phyloP scores from a whole-genome alignment of 2,888 invertebrate species.

The Tenthredo notha region DNA sequence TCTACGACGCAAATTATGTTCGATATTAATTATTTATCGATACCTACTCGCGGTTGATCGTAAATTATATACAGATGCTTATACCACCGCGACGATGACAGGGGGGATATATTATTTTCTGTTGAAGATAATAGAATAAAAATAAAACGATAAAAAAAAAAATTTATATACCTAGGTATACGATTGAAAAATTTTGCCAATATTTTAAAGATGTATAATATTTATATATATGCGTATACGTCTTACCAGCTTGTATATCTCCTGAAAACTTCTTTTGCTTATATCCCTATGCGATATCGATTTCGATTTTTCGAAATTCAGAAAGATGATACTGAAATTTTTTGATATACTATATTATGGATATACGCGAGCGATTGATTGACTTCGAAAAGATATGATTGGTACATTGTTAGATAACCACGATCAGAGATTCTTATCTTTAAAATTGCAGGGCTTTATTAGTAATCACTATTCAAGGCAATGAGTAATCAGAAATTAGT shows the following conservation, averaged over 20 bases:
- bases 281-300: background rate
- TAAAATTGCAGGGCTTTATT: background rate
- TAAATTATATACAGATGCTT: background rate
- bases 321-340: background rate
- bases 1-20: background rate
- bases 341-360: background rate
- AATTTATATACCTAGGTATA: background rate
- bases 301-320: background rate
- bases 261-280: background rate
- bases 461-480: background rate
- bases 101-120: background rate
- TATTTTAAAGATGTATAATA: background rate
- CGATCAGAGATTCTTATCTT: background rate
- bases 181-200: background rate
- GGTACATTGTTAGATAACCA: background rate
- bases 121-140: background rate
- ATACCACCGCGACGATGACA: background rate
- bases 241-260: background rate
- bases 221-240: background rate
- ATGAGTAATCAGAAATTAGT: background rate
- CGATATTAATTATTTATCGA: constrained; percentile 22
- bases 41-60: background rate
- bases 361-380: too few species aligned
- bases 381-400: background rate
- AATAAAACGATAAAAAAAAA: background rate